Base-by-base conservation (phyloP, 53 echinoderm and acorn worm species). In the Echinometra lucunter region DNA sequence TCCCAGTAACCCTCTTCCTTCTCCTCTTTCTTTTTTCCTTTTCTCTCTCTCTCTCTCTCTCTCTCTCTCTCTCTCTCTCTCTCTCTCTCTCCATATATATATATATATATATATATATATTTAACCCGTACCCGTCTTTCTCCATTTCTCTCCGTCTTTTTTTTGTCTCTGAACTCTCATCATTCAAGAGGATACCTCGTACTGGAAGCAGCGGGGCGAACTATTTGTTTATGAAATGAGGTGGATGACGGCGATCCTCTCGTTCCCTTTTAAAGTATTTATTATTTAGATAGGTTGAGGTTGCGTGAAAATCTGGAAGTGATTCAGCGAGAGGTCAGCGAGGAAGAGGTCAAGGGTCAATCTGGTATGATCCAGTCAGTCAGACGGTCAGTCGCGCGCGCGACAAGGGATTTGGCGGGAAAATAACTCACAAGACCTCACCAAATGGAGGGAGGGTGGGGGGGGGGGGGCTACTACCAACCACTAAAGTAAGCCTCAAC, bases 301-400 rank as follows among this genome's bases (percentile, higher is more conserved):
- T 60, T 58, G 90, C 90, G 40, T 90, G 90, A 58, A 90, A 90
- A 90, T 90, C 90, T 90, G 90, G 90, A 90, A 90, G 90, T 58
- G 57, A 90, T 90, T 90, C 38, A 2, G 40, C 37, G 66, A 90
- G 60, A 58, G 90, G 90, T 90, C 90, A 63, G 90, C 10, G 15
- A 10, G 21, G 90, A 90, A 58, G 19, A 58, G 37, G 90, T 90
- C 60, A 88, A 15, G 37, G 90, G 90, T 90, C 90, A 90, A 28
- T 88, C 88, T 37, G 3, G 90, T 28, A 49, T 47, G 88, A 56
- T 88, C 88, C 19, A 88, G 88, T 30, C 56, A 53, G 47, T 88
- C 49, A 88, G 90, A 90, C 90, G 57, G 90, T 56, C 90, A 58
- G 66, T 60, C 63, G 40, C 90, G 57, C 89, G 89, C 60, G 60